Evolutionary conservation across 1,140 invertebrate genomes (phyloP), one percentile per base, ranked within the genome.

Genomic region (Cyclina sinensis): DNA sequence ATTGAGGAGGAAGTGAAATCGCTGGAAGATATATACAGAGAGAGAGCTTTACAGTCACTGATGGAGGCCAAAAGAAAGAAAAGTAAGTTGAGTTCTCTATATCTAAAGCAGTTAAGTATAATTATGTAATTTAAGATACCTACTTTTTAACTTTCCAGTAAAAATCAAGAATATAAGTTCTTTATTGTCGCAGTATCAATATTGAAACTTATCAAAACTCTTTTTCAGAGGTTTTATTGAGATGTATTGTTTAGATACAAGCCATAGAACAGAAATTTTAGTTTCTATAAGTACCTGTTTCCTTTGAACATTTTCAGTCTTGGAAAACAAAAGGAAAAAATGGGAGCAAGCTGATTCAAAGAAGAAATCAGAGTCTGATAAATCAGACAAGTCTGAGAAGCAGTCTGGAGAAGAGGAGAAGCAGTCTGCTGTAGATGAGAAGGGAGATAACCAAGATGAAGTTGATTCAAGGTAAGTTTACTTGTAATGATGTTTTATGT

Each of bases 21-120:
- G n/a, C 39, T 91, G 43, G 90, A 91, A 83, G 90, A 91, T 46
- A 89, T 91, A 30, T 86, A 91, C 51, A 70, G 90, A 65, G 83
- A 91, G 74, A 80, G 79, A 54, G 90, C 90, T 21, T 39, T 91
- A 37, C 82, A 82, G 24, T 91, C 90, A 7, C 24, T 91, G 65
- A 78, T 84, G 65, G 84, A 81, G 48, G 87, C 87, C 18, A 88
- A 85, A 48, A 24, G 76, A 68, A 87, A 80, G 76, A 87, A 87
- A 87, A 87, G 85, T 87, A 54, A 65, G 85, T 78, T 39, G 24
- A 54, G 3, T 1, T 18, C n/a, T n/a, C n/a, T n/a, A n/a, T n/a
- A n/a, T n/a, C n/a, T n/a, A n/a, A n/a, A n/a, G n/a, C n/a, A n/a
- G n/a, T n/a, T n/a, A n/a, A n/a, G n/a, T n/a, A n/a, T n/a, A n/a